A percentile compares a stretch with the other conserved stretches of the same genome.
Evolutionary conservation across 2,113 vertebrate species (phyloP).

Genomic region (Zingel zingel): DNA sequence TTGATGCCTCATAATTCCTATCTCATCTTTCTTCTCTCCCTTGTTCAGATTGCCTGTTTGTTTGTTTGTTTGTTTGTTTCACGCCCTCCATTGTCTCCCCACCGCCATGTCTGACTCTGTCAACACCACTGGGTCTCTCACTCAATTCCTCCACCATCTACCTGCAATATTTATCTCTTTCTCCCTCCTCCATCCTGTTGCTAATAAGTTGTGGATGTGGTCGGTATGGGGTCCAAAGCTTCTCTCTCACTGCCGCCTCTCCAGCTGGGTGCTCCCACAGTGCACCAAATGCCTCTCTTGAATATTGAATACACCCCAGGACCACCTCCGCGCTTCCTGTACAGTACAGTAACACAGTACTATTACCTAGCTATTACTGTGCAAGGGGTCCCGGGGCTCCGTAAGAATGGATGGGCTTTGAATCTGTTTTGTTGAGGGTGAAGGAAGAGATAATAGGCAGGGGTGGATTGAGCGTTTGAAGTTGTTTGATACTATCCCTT

Average conservation of each 20-base stretch:
- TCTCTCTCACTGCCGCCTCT: slow-evolving; percentile 54
- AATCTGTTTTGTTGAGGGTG: slow-evolving; percentile 48
- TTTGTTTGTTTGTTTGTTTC: slow-evolving; percentile 16
- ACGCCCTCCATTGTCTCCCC: neutral
- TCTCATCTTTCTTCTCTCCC: slow-evolving; percentile 8
- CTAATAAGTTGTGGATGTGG: slow-evolving; percentile 71
- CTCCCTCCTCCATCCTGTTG: slow-evolving; percentile 22
- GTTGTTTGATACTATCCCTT: slow-evolving; percentile 47
- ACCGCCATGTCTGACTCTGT: slow-evolving; percentile 9
- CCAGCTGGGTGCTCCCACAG: slow-evolving; percentile 71
- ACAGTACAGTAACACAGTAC: slow-evolving; percentile 55
- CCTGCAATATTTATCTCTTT: neutral
- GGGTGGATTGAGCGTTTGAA: slow-evolving; percentile 50
- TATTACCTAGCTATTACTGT: slow-evolving; percentile 66
- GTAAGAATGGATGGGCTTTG: slow-evolving; percentile 60
- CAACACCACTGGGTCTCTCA: neutral
- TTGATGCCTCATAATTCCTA: neutral
- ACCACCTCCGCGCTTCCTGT: slow-evolving; percentile 76
- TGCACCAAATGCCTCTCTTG: slow-evolving; percentile 80
- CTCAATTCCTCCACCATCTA: slow-evolving; percentile 14
- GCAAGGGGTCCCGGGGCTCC: slow-evolving; percentile 34
- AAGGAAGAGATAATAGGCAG: slow-evolving; percentile 50
- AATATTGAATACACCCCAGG: slow-evolving; percentile 79
- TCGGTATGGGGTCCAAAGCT: slow-evolving; percentile 66
- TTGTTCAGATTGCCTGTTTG: neutral